A percentile compares a stretch with the other conserved stretches of the same genome.
These are phyloP conservation scores for Anguilla japonica DNA, from an alignment of 2,113 vertebrate species.

Conservation along the genomic window DNA sequence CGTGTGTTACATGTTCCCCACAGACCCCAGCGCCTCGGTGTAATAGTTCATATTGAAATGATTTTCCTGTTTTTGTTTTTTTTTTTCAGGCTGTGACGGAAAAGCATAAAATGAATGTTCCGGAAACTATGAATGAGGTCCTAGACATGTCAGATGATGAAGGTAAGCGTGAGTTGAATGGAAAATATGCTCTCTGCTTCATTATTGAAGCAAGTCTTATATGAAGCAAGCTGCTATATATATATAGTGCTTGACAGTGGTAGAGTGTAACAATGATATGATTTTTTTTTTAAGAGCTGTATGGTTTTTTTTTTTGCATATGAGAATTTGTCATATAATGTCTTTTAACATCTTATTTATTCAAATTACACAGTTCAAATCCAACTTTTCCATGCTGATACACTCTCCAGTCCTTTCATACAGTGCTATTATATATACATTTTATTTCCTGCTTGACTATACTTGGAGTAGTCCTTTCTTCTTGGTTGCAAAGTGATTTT, in stretches of 20 bases:
- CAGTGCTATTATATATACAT: not conserved
- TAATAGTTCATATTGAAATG: not conserved
- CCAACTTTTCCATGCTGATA: conserved; percentile 60
- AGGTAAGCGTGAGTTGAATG: conserved; percentile 67
- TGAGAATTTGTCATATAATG: conserved; percentile 42
- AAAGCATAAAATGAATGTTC: conserved; percentile 98
- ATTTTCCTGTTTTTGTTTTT: conserved; percentile 27
- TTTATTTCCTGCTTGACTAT: conserved; percentile 32
- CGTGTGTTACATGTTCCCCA: not conserved
- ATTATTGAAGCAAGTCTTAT: not conserved
- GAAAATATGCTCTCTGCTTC: not conserved
- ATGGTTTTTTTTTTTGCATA: conserved; percentile 22
- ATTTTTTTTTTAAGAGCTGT: conserved; percentile 10
- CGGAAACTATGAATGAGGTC: conserved; percentile 98
- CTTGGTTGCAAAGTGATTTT: conserved; percentile 52
- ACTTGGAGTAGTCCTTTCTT: conserved; percentile 34
- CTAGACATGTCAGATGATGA: conserved; percentile 98
- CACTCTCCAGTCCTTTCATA: conserved; percentile 5
- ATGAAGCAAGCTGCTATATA: not conserved
- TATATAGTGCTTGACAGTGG: not conserved
- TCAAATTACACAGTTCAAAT: conserved; percentile 90
- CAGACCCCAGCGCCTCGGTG: not conserved
- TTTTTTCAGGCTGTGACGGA: conserved; percentile 84
- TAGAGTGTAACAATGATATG: not conserved
- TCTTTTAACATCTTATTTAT: conserved; percentile 70